These are phyloP conservation scores for Melanogrammus aeglefinus DNA, from an alignment of 2,797 vertebrate species.

Conservation along the genomic window DNA sequence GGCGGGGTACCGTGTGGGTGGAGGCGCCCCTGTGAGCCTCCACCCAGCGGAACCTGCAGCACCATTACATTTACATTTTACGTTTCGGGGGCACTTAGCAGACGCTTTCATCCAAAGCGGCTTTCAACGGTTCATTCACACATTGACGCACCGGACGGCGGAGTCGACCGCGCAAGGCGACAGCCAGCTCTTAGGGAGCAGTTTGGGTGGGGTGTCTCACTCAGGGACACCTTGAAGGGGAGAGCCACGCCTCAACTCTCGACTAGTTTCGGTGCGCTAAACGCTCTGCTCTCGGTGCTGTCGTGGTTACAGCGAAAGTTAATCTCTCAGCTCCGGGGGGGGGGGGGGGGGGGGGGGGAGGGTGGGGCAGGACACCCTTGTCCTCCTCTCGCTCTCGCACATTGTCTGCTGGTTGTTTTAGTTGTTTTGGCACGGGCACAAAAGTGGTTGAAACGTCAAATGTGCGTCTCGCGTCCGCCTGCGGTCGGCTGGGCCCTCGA, in stretches of 20 bases:
- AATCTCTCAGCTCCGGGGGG: too few species aligned
- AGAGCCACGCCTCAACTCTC: too few species aligned
- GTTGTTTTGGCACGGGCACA: not conserved
- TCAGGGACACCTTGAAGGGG: too few species aligned
- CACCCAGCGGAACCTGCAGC: not conserved
- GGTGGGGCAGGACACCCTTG: not conserved
- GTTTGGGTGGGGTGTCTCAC: too few species aligned
- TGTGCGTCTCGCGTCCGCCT: not conserved
- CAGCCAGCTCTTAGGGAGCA: too few species aligned
- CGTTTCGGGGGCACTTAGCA: too few species aligned
- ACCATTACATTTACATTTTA: not conserved
- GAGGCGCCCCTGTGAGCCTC: slow-evolving; percentile 23
- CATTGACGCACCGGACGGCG: too few species aligned
- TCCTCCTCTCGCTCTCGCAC: not conserved
- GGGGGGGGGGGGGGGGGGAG: not conserved
- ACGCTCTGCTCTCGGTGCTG: not conserved
- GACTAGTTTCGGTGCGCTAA: not conserved
- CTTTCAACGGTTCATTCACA: too few species aligned
- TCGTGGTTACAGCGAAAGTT: not conserved
- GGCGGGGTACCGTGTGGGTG: slow-evolving; percentile 67
- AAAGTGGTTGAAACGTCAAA: not conserved
- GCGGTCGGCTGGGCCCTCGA: not conserved
- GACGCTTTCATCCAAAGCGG: too few species aligned
- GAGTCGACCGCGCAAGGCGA: too few species aligned
- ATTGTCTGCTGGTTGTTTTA: not conserved